Evolutionary conservation across 1,140 invertebrate genomes (phyloP).

Genomic region (Drosophila chauvacae): DNA sequence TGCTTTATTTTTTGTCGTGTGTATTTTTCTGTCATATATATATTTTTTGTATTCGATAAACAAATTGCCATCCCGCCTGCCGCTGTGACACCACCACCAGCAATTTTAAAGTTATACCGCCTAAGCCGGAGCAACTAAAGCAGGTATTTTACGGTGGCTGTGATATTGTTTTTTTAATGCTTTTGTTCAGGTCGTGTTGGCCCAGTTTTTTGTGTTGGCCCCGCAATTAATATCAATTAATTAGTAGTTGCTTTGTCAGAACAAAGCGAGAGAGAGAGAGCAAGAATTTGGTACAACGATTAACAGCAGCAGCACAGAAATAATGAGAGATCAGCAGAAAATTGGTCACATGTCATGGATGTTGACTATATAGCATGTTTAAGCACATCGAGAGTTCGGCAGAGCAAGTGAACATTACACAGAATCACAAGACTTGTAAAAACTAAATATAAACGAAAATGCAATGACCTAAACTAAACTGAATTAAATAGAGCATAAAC

Average conservation of each 20-base stretch:
- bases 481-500: constrained; percentile 7
- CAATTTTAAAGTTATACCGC: constrained; percentile 53
- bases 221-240: constrained; percentile 74
- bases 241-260: constrained; percentile 57
- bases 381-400: constrained; percentile 1
- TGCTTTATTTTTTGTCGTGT: constrained; percentile 40
- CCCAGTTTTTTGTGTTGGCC: constrained; percentile 57
- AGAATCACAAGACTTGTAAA: not conserved
- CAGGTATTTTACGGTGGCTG: constrained; percentile 20
- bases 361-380: constrained; percentile 8
- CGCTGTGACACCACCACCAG: constrained; percentile 22
- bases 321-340: constrained; percentile 33
- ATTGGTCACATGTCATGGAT: constrained; percentile 32
- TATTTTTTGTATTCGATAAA: constrained; percentile 60
- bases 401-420: not conserved
- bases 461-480: not conserved
- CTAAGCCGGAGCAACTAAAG: constrained; percentile 32
- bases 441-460: not conserved
- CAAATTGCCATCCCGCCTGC: constrained; percentile 53
- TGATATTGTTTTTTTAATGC: constrained; percentile 7
- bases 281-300: constrained; percentile 27
- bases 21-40: constrained; percentile 17
- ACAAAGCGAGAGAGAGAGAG: constrained; percentile 19
- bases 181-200: constrained; percentile 62
- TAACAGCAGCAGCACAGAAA: constrained; percentile 11